These are phyloP conservation scores for Hypocryptadius cinnamomeus DNA, from an alignment of 2,113 vertebrate genomes.

Conservation along the genomic window DNA sequence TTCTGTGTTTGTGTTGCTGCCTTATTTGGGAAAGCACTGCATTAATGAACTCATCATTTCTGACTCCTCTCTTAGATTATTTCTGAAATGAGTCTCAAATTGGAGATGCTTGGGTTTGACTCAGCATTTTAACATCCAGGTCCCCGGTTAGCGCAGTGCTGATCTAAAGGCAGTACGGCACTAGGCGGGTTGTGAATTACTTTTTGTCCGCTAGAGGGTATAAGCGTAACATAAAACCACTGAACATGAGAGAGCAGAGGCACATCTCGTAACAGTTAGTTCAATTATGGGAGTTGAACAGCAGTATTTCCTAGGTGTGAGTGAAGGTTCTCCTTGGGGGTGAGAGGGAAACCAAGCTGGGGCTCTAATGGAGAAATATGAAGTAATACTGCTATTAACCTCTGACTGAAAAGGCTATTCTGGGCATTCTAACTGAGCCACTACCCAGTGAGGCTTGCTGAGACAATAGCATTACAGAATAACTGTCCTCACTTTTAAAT, in stretches of 20 bases:
- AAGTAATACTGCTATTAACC: not conserved
- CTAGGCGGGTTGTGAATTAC: not conserved
- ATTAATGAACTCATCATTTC: not conserved
- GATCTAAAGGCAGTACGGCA: not conserved
- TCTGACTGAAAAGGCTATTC: not conserved
- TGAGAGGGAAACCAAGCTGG: not conserved
- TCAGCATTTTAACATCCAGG: not conserved
- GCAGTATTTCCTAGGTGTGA: not conserved
- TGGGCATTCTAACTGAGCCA: not conserved
- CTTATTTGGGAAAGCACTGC: not conserved
- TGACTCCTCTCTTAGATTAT: not conserved
- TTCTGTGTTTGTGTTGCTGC: not conserved
- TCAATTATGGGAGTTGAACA: not conserved
- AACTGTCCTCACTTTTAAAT: not conserved
- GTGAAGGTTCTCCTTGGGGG: not conserved
- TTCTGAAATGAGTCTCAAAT: not conserved
- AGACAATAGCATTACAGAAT: not conserved
- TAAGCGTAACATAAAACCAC: not conserved
- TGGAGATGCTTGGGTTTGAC: not conserved
- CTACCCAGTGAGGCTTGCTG: not conserved
- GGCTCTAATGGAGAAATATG: not conserved
- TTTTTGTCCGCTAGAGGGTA: slow-evolving; percentile 43
- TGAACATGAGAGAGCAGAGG: not conserved
- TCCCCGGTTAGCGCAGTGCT: not conserved
- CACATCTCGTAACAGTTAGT: not conserved